A percentile compares a stretch with the other conserved stretches of the same genome.
These are phyloP conservation scores for Mobula birostris DNA, from an alignment of 2,113 vertebrate genomes.

Conservation along the genomic window DNA sequence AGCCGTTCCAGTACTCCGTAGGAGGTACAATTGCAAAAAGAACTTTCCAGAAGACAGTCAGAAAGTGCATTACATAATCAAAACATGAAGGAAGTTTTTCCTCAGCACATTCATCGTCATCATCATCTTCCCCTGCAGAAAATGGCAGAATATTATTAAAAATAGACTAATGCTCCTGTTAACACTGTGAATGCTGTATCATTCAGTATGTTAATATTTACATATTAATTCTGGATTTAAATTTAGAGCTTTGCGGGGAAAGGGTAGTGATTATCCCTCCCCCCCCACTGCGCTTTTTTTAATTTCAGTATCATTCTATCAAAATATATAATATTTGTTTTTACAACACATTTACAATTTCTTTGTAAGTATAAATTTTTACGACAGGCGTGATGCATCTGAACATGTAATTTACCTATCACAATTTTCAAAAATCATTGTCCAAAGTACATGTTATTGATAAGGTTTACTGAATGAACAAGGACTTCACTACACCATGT, in stretches of 20 bases:
- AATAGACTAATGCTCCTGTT: neutral
- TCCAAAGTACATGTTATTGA: neutral
- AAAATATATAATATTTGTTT: neutral
- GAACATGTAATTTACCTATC: neutral
- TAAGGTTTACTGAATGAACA: neutral
- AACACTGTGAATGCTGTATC: neutral
- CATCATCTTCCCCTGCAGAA: conserved; percentile 62
- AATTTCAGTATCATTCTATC: neutral
- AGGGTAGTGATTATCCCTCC: neutral
- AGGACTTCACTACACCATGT: neutral
- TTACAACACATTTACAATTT: neutral
- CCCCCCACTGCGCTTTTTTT: neutral
- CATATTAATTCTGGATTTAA: neutral
- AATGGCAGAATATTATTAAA: neutral
- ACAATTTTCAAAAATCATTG: neutral
- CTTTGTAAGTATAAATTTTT: neutral
- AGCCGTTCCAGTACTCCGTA: conserved; percentile 89
- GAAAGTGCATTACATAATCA: conserved; percentile 93
- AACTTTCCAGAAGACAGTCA: conserved; percentile 95
- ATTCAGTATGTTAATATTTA: too few relatives aligned
- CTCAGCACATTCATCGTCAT: conserved; percentile 75
- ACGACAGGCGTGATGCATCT: neutral
- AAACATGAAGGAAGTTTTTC: conserved; percentile 84
- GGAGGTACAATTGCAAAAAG: conserved; percentile 92
- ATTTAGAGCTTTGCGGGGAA: neutral